Evolutionary conservation across 1,140 invertebrate species (phyloP).

Genomic region (Andricus grossulariae): DNA sequence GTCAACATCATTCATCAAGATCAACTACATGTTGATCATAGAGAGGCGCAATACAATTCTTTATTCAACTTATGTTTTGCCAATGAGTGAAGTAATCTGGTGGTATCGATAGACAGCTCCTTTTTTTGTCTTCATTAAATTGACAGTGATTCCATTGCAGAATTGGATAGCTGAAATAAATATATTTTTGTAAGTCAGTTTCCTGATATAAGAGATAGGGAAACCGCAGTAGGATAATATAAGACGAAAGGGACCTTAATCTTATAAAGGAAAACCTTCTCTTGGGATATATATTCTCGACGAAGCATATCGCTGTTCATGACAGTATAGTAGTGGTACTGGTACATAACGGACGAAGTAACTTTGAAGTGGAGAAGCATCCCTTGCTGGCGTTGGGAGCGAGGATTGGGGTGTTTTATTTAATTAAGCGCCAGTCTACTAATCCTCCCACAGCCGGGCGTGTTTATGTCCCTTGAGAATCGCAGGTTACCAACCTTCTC

Average conservation of each 20-base stretch:
- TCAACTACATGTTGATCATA: no score
- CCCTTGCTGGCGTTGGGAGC: constrained; percentile 55
- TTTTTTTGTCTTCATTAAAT: not conserved
- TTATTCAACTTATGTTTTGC: no score
- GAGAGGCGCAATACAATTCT: no score
- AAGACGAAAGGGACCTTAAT: constrained; percentile 9
- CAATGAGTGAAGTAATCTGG: no score
- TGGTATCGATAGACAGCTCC: no score
- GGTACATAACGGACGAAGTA: constrained; percentile 45
- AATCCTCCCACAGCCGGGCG: constrained; percentile 58
- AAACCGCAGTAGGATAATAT: constrained; percentile 19
- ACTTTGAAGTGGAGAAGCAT: constrained; percentile 50
- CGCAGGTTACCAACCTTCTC: constrained; percentile 57
- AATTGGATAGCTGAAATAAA: not conserved
- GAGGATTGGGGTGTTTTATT: constrained; percentile 69
- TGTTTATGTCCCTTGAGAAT: constrained; percentile 66
- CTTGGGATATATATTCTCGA: constrained; percentile 53
- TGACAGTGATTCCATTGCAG: not conserved
- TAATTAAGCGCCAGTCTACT: constrained; percentile 67
- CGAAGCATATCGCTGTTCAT: constrained; percentile 13
- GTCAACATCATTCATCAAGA: no score
- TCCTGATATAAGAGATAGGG: not conserved
- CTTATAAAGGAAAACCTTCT: constrained; percentile 29
- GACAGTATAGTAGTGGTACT: constrained; percentile 44
- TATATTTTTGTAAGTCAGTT: not conserved